Evolutionary conservation across 2,888 invertebrate genomes (phyloP).

Genomic region (Euproctis similis): DNA sequence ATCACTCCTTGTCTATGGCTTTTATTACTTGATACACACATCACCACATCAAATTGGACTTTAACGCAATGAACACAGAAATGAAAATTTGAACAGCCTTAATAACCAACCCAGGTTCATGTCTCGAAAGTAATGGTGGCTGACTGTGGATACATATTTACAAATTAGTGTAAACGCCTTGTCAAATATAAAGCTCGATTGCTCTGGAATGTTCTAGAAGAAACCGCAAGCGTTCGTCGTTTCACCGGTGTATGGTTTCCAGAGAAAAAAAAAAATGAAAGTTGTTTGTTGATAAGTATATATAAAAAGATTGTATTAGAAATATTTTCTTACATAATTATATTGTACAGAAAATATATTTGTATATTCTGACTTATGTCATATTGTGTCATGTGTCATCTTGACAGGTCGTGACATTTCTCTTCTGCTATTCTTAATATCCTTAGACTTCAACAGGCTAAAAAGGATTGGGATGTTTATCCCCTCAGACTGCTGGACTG

Average conservation of each 20-base stretch:
- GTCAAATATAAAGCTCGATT: conserved; percentile 26
- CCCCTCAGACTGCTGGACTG: too few relatives aligned
- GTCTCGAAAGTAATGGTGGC: conserved; percentile 33
- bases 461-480: too few relatives aligned
- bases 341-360: too few relatives aligned
- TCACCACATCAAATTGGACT: background rate
- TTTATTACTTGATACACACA: background rate
- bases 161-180: conserved; percentile 33
- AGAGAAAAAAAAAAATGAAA: too few relatives aligned
- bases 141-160: conserved; percentile 39
- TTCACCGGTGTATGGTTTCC: background rate
- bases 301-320: too few relatives aligned
- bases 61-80: conserved; percentile 12
- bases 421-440: too few relatives aligned
- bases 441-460: too few relatives aligned
- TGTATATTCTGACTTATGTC: too few relatives aligned
- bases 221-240: background rate
- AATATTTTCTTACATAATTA: background rate
- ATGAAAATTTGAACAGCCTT: too few relatives aligned
- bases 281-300: too few relatives aligned
- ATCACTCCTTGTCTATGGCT: background rate
- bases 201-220: conserved; percentile 18
- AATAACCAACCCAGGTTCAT: conserved; percentile 28
- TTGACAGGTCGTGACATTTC: too few relatives aligned
- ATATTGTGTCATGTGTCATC: too few relatives aligned